phyloP scores from a whole-genome alignment of 2,113 vertebrate species.

The Melanostigma gelatinosum region DNA sequence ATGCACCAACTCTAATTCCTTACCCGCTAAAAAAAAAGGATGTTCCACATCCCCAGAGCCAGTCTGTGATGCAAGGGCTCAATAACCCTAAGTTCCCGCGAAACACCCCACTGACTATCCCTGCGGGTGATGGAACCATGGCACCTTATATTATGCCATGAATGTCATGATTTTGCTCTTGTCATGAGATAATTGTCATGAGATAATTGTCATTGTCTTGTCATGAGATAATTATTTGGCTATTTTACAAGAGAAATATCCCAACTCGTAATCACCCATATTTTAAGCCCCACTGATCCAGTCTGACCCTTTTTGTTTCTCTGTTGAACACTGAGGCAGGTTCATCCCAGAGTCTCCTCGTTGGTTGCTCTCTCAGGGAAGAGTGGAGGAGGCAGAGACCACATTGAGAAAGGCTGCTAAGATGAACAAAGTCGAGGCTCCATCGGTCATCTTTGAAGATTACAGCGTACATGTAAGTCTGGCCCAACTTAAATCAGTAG shows the following conservation, averaged over 20 bases:
- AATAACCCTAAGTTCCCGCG: no score
- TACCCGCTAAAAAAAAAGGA: no score
- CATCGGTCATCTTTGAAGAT: slow-evolving; percentile 81
- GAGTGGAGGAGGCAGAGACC: slow-evolving; percentile 86
- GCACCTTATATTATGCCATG: neutral
- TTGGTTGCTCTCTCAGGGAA: slow-evolving; percentile 89
- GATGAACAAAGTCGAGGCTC: slow-evolving; percentile 81
- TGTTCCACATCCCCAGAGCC: no score
- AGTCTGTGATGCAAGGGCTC: no score
- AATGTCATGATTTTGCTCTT: neutral
- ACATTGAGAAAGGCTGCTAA: slow-evolving; percentile 86
- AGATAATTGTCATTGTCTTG: no score
- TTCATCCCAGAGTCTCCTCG: slow-evolving; percentile 90
- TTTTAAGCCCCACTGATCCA: neutral
- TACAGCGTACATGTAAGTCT: slow-evolving; percentile 73
- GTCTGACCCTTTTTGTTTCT: neutral
- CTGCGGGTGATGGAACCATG: no score
- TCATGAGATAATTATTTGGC: neutral
- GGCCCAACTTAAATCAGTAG: neutral
- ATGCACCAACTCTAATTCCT: no score
- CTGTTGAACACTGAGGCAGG: slow-evolving; percentile 75
- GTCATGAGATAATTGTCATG: neutral
- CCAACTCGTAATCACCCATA: neutral
- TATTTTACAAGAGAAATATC: neutral
- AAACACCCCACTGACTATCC: no score